These are phyloP conservation scores for Carollia perspicillata DNA, from an alignment of 2,113 vertebrate genomes.

Conservation along the genomic window DNA sequence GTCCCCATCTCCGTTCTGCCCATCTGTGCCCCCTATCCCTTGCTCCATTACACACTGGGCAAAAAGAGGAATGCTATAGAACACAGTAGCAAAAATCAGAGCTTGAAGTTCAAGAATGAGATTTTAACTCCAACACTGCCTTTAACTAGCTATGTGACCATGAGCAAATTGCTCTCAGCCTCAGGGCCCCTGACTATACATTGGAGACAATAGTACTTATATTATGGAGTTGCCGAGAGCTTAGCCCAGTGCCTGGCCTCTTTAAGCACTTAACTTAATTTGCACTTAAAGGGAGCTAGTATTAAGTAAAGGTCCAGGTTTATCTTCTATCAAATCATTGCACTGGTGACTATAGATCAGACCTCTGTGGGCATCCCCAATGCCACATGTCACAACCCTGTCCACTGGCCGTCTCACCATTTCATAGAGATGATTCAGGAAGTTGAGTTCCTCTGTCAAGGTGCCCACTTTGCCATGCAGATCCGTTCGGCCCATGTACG, in stretches of 20 bases:
- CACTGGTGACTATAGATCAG: not conserved
- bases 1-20: not conserved
- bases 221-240: not conserved
- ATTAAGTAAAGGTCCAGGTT: not conserved
- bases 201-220: not conserved
- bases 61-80: not conserved
- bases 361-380: not conserved
- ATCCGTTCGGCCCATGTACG: constrained; percentile 86
- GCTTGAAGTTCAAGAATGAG: not conserved
- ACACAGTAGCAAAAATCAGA: not conserved
- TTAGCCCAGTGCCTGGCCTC: not conserved
- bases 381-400: not conserved
- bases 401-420: constrained; percentile 78
- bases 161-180: not conserved
- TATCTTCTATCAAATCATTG: not conserved
- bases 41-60: not conserved
- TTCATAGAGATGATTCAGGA: constrained; percentile 86
- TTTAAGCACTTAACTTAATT: not conserved
- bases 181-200: not conserved
- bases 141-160: not conserved
- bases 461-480: constrained; percentile 80
- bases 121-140: not conserved
- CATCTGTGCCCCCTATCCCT: not conserved
- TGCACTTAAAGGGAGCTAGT: not conserved
- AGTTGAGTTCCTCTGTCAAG: constrained; percentile 87